A percentile compares a stretch with the other conserved stretches of the same genome.
phyloP scores from a whole-genome alignment of 2,888 invertebrate genomes.

The Oxyteleia sp. region DNA sequence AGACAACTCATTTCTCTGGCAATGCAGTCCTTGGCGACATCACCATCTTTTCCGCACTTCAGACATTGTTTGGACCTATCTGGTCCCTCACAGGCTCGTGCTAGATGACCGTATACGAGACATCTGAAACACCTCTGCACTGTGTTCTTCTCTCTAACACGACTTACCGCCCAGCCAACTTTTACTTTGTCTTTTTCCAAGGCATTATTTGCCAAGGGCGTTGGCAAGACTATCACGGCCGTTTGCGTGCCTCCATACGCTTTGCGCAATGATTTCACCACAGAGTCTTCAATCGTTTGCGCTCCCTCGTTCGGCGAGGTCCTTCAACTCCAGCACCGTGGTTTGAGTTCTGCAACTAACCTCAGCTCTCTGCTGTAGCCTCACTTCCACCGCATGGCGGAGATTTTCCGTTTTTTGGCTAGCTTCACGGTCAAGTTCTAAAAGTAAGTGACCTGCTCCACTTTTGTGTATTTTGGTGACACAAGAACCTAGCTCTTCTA shows the following conservation, averaged over 20 bases:
- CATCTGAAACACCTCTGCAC: conserved; percentile 59
- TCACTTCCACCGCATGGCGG: neutral
- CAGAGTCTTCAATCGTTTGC: neutral
- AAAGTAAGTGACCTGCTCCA: neutral
- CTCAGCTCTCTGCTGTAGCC: neutral
- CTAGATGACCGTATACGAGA: conserved; percentile 66
- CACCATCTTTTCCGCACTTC: too few relatives aligned
- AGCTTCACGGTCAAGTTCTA: neutral
- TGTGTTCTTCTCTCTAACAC: conserved; percentile 23
- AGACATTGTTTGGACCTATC: too few relatives aligned
- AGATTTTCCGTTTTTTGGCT: neutral
- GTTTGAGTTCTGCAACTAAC: neutral
- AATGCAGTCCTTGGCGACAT: too few relatives aligned
- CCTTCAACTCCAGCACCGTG: conserved; percentile 38
- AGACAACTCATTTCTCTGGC: too few relatives aligned
- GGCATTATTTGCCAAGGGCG: neutral
- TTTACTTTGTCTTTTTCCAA: neutral
- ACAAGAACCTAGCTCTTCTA: neutral
- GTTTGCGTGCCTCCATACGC: conserved; percentile 41
- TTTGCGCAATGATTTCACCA: conserved; percentile 15
- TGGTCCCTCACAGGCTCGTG: conserved; percentile 35
- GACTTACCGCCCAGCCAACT: conserved; percentile 63
- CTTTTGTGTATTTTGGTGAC: neutral
- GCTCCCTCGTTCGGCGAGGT: conserved; percentile 45
- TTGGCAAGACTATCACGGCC: conserved; percentile 23